Conservation (phyloP, 2,113 vertebrate species). For the Ageneiosus marmoratus region DNA sequence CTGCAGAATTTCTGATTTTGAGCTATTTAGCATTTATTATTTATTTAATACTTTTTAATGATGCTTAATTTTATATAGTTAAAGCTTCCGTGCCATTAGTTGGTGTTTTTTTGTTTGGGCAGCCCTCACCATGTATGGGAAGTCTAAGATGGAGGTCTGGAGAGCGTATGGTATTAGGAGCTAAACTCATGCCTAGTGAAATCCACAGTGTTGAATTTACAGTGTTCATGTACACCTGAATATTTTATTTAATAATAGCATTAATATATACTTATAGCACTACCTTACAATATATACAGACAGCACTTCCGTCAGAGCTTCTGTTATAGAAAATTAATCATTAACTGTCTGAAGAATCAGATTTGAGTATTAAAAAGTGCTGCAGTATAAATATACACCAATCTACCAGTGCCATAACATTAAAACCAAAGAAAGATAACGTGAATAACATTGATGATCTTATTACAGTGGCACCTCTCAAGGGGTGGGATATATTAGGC, state of each 20-base stretch:
- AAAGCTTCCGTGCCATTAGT: constrained; percentile 14
- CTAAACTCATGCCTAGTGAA: constrained; percentile 55
- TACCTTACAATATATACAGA: too few species aligned
- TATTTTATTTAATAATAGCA: neutral
- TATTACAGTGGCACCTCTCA: too few species aligned
- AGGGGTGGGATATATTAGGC: too few species aligned
- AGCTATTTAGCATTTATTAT: constrained; percentile 9
- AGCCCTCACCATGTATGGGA: constrained; percentile 25
- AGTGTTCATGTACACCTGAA: neutral
- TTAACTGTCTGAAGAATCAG: neutral
- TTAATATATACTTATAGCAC: neutral
- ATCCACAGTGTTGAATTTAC: constrained; percentile 6
- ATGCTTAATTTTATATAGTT: constrained; percentile 35
- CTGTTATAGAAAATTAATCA: neutral
- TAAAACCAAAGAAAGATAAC: too few species aligned
- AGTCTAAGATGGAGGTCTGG: constrained; percentile 34
- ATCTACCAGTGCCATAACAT: too few species aligned
- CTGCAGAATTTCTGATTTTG: neutral
- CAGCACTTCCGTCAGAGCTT: neutral
- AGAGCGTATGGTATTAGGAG: constrained; percentile 33
- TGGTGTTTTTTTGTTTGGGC: constrained; percentile 24
- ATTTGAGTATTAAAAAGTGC: neutral
- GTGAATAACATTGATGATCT: too few species aligned
- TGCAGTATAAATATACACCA: neutral
- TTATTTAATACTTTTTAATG: constrained; percentile 8